These are phyloP conservation scores for Brevimyrus niger DNA, from an alignment of 2,113 vertebrate species.

Conservation along the genomic window DNA sequence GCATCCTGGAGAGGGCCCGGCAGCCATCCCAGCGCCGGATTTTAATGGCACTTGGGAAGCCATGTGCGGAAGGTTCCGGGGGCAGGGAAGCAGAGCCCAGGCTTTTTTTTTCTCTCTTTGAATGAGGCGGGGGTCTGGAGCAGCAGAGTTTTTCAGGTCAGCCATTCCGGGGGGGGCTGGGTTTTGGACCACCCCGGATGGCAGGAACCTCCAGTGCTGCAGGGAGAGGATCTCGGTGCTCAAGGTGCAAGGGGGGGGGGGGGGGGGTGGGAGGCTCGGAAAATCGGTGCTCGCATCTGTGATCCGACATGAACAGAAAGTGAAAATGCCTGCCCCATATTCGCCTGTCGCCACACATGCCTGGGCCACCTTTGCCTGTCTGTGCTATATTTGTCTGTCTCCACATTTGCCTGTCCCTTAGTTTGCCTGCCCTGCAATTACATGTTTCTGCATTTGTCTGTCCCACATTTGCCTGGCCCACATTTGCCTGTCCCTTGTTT, in stretches of 20 bases:
- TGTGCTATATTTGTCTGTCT: not conserved
- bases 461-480: not conserved
- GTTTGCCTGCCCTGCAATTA: not conserved
- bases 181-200: constrained; percentile 19
- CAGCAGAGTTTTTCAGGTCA: constrained; percentile 2
- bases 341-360: not conserved
- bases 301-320: not conserved
- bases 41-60: constrained; percentile 33
- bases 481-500: not conserved
- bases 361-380: not conserved
- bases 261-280: not conserved
- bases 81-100: constrained; percentile 29
- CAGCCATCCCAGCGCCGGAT: constrained; percentile 16
- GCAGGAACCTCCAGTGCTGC: constrained; percentile 6
- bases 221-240: not conserved
- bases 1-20: not conserved
- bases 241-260: not conserved
- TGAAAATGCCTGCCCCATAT: not conserved
- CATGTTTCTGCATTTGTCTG: not conserved
- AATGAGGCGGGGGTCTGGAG: not conserved
- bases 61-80: constrained; percentile 35
- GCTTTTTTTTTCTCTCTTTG: not conserved
- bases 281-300: not conserved
- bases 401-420: not conserved
- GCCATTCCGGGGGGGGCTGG: not conserved